phyloP scores from a whole-genome alignment of 2,113 vertebrate genomes.

The Xiphorhynchus elegans region DNA sequence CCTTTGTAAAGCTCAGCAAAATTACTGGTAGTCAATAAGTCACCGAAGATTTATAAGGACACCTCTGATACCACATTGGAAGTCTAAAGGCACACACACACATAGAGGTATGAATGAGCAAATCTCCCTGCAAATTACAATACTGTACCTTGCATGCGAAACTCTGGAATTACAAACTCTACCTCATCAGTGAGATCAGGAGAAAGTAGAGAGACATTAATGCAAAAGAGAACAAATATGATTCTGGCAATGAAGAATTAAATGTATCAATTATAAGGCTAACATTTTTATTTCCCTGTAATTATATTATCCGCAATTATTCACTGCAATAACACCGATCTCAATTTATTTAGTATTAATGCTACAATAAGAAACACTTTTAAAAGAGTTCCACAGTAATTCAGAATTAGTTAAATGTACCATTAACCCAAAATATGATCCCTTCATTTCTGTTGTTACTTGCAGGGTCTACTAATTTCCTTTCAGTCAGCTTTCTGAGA shows the following conservation, averaged over 20 bases:
- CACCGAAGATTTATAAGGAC: neutral
- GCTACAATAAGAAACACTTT: neutral
- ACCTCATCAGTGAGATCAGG: neutral
- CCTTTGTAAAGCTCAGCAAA: neutral
- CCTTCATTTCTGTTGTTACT: neutral
- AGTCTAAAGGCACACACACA: neutral
- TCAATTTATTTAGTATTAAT: slow-evolving; percentile 43
- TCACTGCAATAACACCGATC: slow-evolving; percentile 34
- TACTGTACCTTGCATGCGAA: neutral
- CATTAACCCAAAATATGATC: slow-evolving; percentile 33
- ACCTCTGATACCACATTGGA: neutral
- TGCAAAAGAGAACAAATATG: neutral
- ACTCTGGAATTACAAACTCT: neutral
- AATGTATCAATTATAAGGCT: slow-evolving; percentile 26
- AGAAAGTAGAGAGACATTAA: neutral
- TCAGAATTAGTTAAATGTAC: slow-evolving; percentile 54
- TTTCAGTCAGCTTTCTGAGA: slow-evolving; percentile 41
- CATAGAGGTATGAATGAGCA: neutral
- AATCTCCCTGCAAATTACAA: neutral
- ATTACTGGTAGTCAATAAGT: neutral
- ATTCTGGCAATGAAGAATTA: slow-evolving; percentile 1
- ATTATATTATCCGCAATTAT: slow-evolving; percentile 51
- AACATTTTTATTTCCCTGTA: slow-evolving; percentile 30
- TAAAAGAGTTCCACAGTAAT: slow-evolving; percentile 27
- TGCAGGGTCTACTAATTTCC: neutral